These are phyloP conservation scores for Leptopilina drosophilae DNA, from an alignment of 2,888 invertebrate species.

Conservation along the genomic window DNA sequence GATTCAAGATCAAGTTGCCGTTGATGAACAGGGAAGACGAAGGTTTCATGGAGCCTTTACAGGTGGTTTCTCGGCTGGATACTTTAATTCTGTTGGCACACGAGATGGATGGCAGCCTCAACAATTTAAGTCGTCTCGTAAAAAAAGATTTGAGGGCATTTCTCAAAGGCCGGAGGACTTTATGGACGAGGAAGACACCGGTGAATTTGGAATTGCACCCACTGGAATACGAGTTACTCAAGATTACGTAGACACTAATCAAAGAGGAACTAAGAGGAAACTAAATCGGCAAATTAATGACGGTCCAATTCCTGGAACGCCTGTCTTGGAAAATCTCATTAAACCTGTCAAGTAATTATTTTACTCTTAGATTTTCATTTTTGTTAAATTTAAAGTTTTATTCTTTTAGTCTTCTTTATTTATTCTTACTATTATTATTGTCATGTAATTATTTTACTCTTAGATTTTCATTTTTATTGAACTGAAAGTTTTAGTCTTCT, in stretches of 20 bases:
- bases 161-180: constrained; percentile 91
- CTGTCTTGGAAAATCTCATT: constrained; percentile 79
- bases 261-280: constrained; percentile 71
- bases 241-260: constrained; percentile 82
- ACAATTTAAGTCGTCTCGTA: constrained; percentile 92
- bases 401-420: no score
- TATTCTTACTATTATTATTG: constrained; percentile 49
- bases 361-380: not conserved
- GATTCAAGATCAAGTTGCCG: constrained; percentile 92
- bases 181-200: constrained; percentile 98
- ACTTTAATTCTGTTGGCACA: constrained; percentile 97
- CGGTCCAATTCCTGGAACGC: constrained; percentile 78
- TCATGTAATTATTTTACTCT: constrained; percentile 73
- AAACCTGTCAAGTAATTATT: constrained; percentile 78
- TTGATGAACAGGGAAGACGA: constrained; percentile 91
- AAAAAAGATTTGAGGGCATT: constrained; percentile 81
- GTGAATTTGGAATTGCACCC: constrained; percentile 97
- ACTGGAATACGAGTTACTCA: constrained; percentile 88
- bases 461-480: no score
- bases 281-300: constrained; percentile 69
- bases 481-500: no score
- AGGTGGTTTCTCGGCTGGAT: constrained; percentile 98
- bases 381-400: no score
- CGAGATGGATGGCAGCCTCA: constrained; percentile 96
- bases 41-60: constrained; percentile 99